Conservation (phyloP, 2,113 vertebrate species). For the Ancistrus triradiatus region DNA sequence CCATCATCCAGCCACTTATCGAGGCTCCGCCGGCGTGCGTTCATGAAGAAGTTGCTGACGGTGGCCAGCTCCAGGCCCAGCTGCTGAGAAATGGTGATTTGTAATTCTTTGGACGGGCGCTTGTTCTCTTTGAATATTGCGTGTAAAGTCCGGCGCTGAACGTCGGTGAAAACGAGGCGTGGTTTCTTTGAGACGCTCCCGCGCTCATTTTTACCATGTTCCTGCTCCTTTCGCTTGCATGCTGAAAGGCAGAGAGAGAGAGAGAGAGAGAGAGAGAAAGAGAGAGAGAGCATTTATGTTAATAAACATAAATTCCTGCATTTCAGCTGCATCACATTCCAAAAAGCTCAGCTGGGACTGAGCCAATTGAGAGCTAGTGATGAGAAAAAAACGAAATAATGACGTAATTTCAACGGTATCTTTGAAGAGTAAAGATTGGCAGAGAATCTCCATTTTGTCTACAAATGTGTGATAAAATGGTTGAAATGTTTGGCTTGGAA, state of each 20-base stretch:
- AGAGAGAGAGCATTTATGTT: too few species aligned
- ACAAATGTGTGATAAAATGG: too few species aligned
- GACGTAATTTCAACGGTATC: too few species aligned
- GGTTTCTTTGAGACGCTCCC: slow-evolving; percentile 91
- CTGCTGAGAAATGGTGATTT: slow-evolving; percentile 98
- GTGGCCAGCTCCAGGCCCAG: slow-evolving; percentile 96
- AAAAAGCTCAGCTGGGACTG: too few species aligned
- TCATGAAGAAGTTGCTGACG: slow-evolving; percentile 99
- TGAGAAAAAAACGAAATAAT: too few species aligned
- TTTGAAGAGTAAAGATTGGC: too few species aligned
- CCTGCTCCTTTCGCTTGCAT: slow-evolving; percentile 97
- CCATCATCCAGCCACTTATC: slow-evolving; percentile 99
- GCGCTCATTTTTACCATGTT: slow-evolving; percentile 84
- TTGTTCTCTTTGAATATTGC: slow-evolving; percentile 99
- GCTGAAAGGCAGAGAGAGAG: slow-evolving; percentile 65
- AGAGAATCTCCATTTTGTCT: too few species aligned
- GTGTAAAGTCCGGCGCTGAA: slow-evolving; percentile 96
- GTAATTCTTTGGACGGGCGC: slow-evolving; percentile 98
- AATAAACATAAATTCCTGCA: too few species aligned
- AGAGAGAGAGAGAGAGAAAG: slow-evolving; percentile 31
- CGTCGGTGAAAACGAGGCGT: slow-evolving; percentile 95
- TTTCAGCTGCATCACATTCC: too few species aligned
- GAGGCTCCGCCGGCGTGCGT: slow-evolving; percentile 92
- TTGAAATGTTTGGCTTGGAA: too few species aligned
- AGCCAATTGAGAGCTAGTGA: too few species aligned